Base-by-base conservation (phyloP, 2,888 invertebrate species). In the Callosobruchus maculatus region DNA sequence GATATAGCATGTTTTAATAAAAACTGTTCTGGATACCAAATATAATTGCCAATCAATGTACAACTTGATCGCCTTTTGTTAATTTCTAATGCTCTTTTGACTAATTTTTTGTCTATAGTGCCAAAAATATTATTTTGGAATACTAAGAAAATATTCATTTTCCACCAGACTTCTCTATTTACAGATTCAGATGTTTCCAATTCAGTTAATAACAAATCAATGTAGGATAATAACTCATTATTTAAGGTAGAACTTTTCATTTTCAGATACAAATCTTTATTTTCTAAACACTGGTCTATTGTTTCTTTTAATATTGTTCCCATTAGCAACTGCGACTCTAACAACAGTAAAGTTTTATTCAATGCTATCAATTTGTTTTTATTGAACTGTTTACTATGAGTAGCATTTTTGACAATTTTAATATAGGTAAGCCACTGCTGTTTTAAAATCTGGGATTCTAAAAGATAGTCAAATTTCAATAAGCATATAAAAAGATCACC, bases 1-100 rank as follows among this genome's bases (percentile, higher is more conserved):
- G 92, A 86, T 80, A 91, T 88, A 77, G 91, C 88, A 85, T 92
- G 90, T 79, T 90, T 90, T 70, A 89, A 87, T 2, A 98, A 88
- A 87, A 97, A 98, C 80, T 91, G 90, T 84, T 93, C 94, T 0
- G 97, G 95, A 82, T 94, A 92, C 96, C 97, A 98, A 73, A 95
- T 86, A 20, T 94, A 89, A 83, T 94, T 94, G 0, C 95, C 96
- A 74, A 92, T 89, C 49, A 98, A 87, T 70, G 93, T 92, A 74
- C 97, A 92, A 49, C 93, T 94, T 78, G 94, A 93, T 18, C 72
- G 93, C 90, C 94, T 96, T 83, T 91, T 92, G 85, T 96, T 93
- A 3, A 93, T 85, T 80, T 97, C 97, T 80, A 93, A 88, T 30
- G 96, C 84, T 72, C 90, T 88, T 85, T 92, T 93, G 72, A 95